phyloP scores from a whole-genome alignment of 53 echinoderm and acorn worm genomes.

The Pentamera pediparva region DNA sequence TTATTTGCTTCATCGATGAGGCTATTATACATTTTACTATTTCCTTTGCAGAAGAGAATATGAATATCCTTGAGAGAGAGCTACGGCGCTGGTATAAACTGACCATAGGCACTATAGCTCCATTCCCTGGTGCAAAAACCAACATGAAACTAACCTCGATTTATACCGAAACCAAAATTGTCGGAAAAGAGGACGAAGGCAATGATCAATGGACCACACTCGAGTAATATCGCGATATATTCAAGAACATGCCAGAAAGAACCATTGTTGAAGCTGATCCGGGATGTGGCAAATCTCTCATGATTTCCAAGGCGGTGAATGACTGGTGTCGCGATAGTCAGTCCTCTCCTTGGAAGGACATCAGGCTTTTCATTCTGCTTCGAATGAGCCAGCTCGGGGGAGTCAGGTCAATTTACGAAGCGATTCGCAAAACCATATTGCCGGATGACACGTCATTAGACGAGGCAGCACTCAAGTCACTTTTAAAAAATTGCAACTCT shows the following conservation, averaged over 20 bases:
- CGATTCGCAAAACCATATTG: background rate
- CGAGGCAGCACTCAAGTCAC: background rate
- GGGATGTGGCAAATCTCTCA: conserved; percentile 10
- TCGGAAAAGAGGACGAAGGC: no score
- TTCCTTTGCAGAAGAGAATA: no score
- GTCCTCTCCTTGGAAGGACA: background rate
- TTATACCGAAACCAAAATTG: no score
- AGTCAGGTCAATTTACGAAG: background rate
- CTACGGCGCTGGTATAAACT: no score
- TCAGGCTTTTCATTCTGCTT: background rate
- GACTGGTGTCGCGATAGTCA: background rate
- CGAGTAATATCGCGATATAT: background rate
- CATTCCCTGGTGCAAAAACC: no score
- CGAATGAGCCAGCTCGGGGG: background rate
- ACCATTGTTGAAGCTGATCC: conserved; percentile 18
- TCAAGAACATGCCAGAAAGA: background rate
- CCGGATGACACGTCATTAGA: background rate
- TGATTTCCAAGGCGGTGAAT: conserved; percentile 7
- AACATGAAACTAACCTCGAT: no score
- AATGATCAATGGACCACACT: background rate
- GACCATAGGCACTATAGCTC: no score
- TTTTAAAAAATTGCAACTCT: background rate
- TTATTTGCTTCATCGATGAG: no score
- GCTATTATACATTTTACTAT: no score
- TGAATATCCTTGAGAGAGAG: no score